A percentile compares a stretch with the other conserved stretches of the same genome.
These are phyloP conservation scores for Heliothis peltigera DNA, from an alignment of 2,888 invertebrate genomes.

Conservation along the genomic window DNA sequence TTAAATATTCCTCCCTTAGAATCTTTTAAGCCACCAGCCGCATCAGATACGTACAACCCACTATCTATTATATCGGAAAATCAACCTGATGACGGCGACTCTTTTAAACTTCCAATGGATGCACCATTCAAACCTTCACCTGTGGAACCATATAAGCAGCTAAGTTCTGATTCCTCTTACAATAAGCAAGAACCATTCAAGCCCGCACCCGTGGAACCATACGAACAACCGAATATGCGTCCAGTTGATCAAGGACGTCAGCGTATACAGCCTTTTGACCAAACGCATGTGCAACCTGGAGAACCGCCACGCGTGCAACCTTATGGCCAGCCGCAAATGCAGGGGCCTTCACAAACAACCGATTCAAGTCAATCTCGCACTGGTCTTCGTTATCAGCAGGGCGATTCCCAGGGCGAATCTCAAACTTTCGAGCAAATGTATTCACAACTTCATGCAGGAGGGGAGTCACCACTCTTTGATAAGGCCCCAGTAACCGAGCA, in stretches of 20 bases:
- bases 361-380: neutral
- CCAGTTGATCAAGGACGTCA: constrained; percentile 1
- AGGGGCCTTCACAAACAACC: neutral
- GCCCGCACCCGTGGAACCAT: neutral
- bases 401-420: neutral
- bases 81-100: neutral
- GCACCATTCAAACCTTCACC: constrained; percentile 10
- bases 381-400: neutral
- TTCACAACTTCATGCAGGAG: constrained; percentile 28
- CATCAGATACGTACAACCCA: constrained; percentile 26
- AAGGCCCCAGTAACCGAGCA: constrained; percentile 17
- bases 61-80: constrained; percentile 34
- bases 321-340: neutral
- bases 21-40: constrained; percentile 6
- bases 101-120: constrained; percentile 6
- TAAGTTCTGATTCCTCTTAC: neutral
- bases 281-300: neutral
- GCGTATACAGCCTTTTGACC: neutral
- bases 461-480: neutral
- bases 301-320: neutral
- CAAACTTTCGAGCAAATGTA: constrained; percentile 43
- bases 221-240: constrained; percentile 1
- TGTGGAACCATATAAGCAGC: constrained; percentile 6
- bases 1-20: constrained; percentile 1
- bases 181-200: constrained; percentile 2